Evolutionary conservation across 2,797 vertebrate species (phyloP).

Genomic region (Brachyalestes nurse): DNA sequence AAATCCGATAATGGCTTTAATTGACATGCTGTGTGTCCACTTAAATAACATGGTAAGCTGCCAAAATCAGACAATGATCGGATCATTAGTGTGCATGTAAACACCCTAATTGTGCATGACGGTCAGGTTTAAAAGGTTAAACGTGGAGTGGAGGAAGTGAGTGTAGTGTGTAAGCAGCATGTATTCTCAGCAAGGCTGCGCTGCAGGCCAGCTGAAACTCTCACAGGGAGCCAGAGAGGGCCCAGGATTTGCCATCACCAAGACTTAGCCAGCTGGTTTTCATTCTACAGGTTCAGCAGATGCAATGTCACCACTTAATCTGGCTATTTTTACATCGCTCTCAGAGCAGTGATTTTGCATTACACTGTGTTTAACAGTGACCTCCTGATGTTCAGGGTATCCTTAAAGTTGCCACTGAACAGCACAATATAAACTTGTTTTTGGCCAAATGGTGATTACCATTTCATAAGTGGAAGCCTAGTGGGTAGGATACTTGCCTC

Average conservation of each 20-base stretch:
- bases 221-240: slow-evolving; percentile 6
- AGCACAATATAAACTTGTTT: no score
- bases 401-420: not conserved
- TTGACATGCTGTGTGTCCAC: not conserved
- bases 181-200: slow-evolving; percentile 1
- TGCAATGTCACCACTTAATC: not conserved
- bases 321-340: not conserved
- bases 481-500: no score
- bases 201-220: slow-evolving; percentile 25
- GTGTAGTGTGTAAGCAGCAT: not conserved
- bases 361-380: not conserved
- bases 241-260: not conserved
- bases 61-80: not conserved
- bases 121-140: not conserved
- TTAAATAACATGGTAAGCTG: not conserved
- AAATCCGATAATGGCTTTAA: not conserved
- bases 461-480: no score
- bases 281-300: not conserved
- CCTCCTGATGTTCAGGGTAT: no score
- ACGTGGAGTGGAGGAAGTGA: slow-evolving; percentile 7
- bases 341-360: not conserved
- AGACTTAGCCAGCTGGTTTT: slow-evolving; percentile 30
- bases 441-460: no score
- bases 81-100: slow-evolving; percentile 12
- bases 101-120: not conserved